These are phyloP conservation scores for Drosophila sp. DNA, from an alignment of 1,140 invertebrate species.

Conservation along the genomic window DNA sequence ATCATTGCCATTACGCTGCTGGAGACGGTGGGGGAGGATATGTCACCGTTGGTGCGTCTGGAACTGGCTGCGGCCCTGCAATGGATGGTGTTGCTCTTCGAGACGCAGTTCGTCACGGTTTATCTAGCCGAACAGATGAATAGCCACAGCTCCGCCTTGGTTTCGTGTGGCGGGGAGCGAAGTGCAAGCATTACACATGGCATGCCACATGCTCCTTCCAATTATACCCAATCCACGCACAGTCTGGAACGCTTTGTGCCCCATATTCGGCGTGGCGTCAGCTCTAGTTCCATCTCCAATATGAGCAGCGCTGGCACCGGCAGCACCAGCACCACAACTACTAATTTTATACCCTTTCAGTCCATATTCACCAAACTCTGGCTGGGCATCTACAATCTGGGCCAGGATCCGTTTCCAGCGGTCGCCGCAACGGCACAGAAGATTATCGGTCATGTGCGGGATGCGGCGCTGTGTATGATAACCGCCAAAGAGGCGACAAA, in stretches of 20 bases:
- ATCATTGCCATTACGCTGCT: conserved; percentile 94
- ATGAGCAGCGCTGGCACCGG: conserved; percentile 49
- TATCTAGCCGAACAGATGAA: conserved; percentile 85
- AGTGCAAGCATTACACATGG: conserved; percentile 68
- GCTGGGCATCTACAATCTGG: conserved; percentile 90
- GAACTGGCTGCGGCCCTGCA: conserved; percentile 93
- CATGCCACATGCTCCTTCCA: conserved; percentile 43
- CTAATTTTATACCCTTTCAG: conserved; percentile 84
- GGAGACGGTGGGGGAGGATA: conserved; percentile 91
- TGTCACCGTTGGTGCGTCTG: conserved; percentile 94
- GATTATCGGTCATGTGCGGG: conserved; percentile 89
- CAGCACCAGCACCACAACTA: conserved; percentile 53
- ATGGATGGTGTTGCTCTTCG: conserved; percentile 95
- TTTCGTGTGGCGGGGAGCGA: conserved; percentile 64
- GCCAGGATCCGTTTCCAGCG: conserved; percentile 93
- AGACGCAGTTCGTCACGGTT: conserved; percentile 94
- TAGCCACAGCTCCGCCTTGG: conserved; percentile 36
- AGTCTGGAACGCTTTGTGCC: conserved; percentile 64
- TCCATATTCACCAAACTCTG: conserved; percentile 94
- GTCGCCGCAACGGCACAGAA: conserved; percentile 91
- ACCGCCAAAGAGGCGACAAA: conserved; percentile 81
- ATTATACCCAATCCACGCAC: conserved; percentile 59
- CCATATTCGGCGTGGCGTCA: conserved; percentile 77
- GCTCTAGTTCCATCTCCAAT: conserved; percentile 84
- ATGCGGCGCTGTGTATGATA: conserved; percentile 86